A percentile compares a stretch with the other conserved stretches of the same genome.
Conservation (phyloP, 2,113 vertebrate species). For the Empidonax alnorum region DNA sequence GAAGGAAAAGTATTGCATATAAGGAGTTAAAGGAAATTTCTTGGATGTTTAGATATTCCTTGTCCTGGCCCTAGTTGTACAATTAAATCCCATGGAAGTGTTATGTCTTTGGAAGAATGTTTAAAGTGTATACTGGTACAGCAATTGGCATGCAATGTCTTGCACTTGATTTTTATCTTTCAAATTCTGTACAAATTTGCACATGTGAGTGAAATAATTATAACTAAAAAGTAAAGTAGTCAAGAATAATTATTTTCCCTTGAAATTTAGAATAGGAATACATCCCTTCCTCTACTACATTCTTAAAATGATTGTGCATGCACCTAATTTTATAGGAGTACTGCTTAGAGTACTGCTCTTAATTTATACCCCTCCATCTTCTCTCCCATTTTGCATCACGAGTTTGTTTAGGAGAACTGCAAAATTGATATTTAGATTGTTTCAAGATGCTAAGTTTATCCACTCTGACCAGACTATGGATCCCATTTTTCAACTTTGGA, state of each 20-base stretch:
- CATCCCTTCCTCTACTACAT: not conserved
- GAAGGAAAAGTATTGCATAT: not conserved
- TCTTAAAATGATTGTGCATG: not conserved
- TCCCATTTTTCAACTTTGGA: not conserved
- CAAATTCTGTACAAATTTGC: constrained; percentile 1
- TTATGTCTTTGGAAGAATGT: not conserved
- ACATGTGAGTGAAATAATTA: not conserved
- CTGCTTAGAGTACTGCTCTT: not conserved
- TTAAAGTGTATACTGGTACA: constrained; percentile 19
- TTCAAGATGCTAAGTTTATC: not conserved
- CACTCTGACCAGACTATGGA: not conserved
- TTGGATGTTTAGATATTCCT: not conserved
- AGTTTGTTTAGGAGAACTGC: not conserved
- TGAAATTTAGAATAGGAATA: constrained; percentile 14
- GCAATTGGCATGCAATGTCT: not conserved
- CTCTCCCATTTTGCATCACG: not conserved
- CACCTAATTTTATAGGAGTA: not conserved
- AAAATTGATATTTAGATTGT: not conserved
- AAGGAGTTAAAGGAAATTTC: not conserved
- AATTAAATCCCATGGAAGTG: not conserved
- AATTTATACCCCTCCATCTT: not conserved
- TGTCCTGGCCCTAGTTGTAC: not conserved
- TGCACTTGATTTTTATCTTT: not conserved
- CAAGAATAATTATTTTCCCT: not conserved
- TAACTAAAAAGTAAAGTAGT: not conserved